Evolutionary conservation across 2,113 vertebrate species (phyloP).

Genomic region (Anseranas semipalmata): DNA sequence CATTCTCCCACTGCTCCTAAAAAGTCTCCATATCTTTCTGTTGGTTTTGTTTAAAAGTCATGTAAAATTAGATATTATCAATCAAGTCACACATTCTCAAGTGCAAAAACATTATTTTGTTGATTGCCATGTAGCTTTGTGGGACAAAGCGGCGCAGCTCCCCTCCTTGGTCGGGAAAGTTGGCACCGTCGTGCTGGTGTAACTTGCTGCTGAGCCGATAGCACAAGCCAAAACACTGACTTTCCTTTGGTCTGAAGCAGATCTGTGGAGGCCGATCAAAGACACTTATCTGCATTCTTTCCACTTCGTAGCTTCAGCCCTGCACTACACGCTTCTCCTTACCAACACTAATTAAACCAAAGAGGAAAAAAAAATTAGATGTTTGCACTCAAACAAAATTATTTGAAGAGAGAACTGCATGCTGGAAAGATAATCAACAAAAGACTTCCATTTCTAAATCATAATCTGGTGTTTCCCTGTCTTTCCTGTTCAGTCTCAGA

Average conservation of each 20-base stretch:
- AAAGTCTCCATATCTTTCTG: slow-evolving; percentile 72
- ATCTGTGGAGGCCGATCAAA: not conserved
- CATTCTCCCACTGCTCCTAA: slow-evolving; percentile 72
- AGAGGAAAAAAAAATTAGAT: slow-evolving; percentile 44
- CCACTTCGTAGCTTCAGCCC: slow-evolving; percentile 13
- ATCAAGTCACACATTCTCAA: slow-evolving; percentile 71
- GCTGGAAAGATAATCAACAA: slow-evolving; percentile 58
- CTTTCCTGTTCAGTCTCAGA: not conserved
- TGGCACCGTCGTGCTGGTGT: not conserved
- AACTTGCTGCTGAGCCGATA: slow-evolving; percentile 21
- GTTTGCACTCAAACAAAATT: slow-evolving; percentile 51
- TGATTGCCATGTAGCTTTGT: slow-evolving; percentile 67
- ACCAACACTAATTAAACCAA: slow-evolving; percentile 53
- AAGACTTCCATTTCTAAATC: slow-evolving; percentile 42
- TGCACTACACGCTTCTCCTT: slow-evolving; percentile 36
- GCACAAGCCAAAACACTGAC: not conserved
- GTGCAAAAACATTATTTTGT: slow-evolving; percentile 60
- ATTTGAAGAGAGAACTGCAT: slow-evolving; percentile 48
- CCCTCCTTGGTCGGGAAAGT: slow-evolving; percentile 47
- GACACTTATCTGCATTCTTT: slow-evolving; percentile 23
- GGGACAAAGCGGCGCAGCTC: slow-evolving; percentile 20
- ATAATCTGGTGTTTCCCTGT: not conserved
- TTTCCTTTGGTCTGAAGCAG: not conserved
- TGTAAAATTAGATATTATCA: slow-evolving; percentile 75
- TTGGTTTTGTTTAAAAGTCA: slow-evolving; percentile 73